phyloP scores from a whole-genome alignment of 2,797 vertebrate species.

The Molossus alvarezi region DNA sequence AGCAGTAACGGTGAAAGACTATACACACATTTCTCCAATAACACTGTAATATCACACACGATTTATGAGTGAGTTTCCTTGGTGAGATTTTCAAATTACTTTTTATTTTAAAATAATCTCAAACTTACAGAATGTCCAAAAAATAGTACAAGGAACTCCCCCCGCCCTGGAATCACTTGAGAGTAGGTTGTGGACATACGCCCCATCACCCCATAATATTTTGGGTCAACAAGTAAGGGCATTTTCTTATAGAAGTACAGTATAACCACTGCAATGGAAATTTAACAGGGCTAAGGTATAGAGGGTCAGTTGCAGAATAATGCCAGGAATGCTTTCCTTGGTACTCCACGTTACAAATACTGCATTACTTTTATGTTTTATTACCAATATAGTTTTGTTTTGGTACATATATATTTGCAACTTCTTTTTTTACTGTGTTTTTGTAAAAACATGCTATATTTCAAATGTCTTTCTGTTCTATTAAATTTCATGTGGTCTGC shows the following conservation, averaged over 20 bases:
- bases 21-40: too few species aligned
- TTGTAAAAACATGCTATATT: neutral
- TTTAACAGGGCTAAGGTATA: neutral
- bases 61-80: neutral
- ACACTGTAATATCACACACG: neutral
- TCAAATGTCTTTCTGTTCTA: neutral
- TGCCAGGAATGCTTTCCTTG: neutral
- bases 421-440: neutral
- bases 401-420: neutral
- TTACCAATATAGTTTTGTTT: neutral
- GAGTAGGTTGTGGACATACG: neutral
- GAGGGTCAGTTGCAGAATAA: neutral
- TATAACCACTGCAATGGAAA: neutral
- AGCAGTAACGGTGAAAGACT: too few species aligned
- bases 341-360: neutral
- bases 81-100: neutral
- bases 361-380: neutral
- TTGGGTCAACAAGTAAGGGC: neutral
- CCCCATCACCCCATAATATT: neutral
- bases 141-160: neutral
- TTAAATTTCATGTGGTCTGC: neutral
- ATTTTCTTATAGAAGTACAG: neutral
- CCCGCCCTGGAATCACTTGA: neutral
- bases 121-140: conserved; percentile 3
- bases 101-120: conserved; percentile 1